Base-by-base conservation (phyloP, 2,113 vertebrate genomes). In the Bubo bubo region DNA sequence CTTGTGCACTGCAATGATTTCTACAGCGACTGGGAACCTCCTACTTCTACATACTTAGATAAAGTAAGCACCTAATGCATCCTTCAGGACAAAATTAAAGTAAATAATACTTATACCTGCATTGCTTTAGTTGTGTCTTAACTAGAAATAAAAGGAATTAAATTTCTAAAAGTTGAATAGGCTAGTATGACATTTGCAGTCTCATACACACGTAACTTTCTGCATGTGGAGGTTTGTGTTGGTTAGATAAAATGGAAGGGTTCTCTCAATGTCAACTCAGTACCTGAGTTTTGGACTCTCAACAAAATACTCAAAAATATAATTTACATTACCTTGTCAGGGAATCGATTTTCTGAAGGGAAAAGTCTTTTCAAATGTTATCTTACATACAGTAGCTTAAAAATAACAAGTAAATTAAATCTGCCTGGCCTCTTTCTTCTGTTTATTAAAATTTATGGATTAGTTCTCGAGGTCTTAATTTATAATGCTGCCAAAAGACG, bases 101-200 rank as follows among this genome's bases (percentile, higher is more conserved):
- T 11, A 45, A 97, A 72, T 95, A 95, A 89, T 95, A 84, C 53
- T 91, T 79, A 91, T 34, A 80, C 39, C 26, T 97, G 63, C 93
- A 37, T n/a, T 93, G 68, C 86, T 94, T 96, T 95, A 97, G 28
- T 77, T 91, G 60, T 96, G 14, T 59, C 30, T 80, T 93, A 67
- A 15, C 14, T 68, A 86, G 49, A 93, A 88, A 79, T 72, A 80
- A 72, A 91, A 68, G 17, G 16, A 50, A 59, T 92, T 95, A 62
- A n/a, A 84, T 94, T 72, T 77, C 11, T 63, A 18, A 81, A 95
- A 94, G n/a, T 60, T 24, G 14, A 37, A 37, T 50, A 74, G 39
- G 18, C 84, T 76, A 47, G 4, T 52, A 56, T 35, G 85, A 79
- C 45, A 30, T 68, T n/a, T 89, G 15, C 77, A 58, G 43, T 43